These are phyloP conservation scores for Luscinia megarhynchos DNA, from an alignment of 2,797 vertebrate species.

Conservation along the genomic window DNA sequence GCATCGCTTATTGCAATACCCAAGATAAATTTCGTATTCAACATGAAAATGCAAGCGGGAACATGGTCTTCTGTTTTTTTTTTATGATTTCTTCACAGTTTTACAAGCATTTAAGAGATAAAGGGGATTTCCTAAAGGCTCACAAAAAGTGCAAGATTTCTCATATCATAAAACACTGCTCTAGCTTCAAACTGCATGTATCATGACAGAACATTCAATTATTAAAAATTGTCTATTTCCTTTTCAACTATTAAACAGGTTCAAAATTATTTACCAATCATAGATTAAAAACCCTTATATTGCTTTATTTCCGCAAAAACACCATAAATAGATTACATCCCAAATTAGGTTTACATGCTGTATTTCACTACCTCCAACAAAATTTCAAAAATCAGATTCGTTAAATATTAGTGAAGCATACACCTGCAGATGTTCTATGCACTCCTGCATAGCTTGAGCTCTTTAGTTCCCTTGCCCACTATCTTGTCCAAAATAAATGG, in stretches of 20 bases:
- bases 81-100: not conserved
- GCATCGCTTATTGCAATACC: not conserved
- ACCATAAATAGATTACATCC: not conserved
- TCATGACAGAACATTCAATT: not conserved
- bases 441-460: not conserved
- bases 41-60: not conserved
- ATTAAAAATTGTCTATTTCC: not conserved
- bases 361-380: not conserved
- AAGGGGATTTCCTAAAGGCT: not conserved
- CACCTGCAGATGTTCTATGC: not conserved
- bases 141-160: not conserved
- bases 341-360: not conserved
- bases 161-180: not conserved
- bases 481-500: not conserved
- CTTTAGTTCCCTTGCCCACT: not conserved
- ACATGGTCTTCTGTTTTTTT: not conserved
- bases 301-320: not conserved
- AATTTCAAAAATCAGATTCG: not conserved
- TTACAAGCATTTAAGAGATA: not conserved
- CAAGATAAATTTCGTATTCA: not conserved
- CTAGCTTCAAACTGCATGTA: not conserved
- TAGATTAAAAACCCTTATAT: not conserved
- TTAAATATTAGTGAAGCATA: not conserved
- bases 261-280: not conserved
- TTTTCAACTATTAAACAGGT: not conserved